Evolutionary conservation across 2,797 vertebrate genomes (phyloP), one percentile per base, ranked within the genome.

Genomic region (Brachymystax lenok): DNA sequence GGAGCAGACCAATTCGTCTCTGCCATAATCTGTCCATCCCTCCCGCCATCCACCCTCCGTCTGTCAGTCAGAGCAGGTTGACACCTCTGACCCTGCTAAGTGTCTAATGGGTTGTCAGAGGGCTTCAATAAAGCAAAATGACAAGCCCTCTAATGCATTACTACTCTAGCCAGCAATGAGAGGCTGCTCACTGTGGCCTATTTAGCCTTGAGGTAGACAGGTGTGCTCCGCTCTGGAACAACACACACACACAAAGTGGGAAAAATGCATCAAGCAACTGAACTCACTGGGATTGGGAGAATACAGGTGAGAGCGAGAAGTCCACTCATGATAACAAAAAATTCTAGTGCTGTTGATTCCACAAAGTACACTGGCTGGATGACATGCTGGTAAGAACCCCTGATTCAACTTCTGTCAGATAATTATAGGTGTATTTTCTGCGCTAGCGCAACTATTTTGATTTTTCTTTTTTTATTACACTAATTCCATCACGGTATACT

Each of bases 201-300:
- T 83, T 71, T 88, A 85, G 92, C 94, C 93, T 88, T 77, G 40
- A 91, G 94, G 94, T 92, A 93, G 92, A 94, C 94, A 95, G 94
- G 94, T 95, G 94, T 86, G 81, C 86, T 68, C 68, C 7, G 14
- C 86, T 74, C 68, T 24, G 33, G 35, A 77, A 78, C 73, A 79
- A 63, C 63, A 40, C 76, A 68, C 64, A 77, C 70, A 46, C 40
- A 77, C 75, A 77, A 71, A 76, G 68, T 74, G 61, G 67, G 76
- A 13, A 71, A 81, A 76, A 78, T 35, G 64, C 71, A 56, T 63
- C 54, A 82, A 75, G 66, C 72, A 77, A 69, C 33, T 51, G 71
- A 56, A 56, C 68, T 46, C 40, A 46, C 0, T 12, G 40, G 40
- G 10, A 13, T 46, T 24, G 59, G 59, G 66, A 68, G 75, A 82